Conservation (phyloP, 2,797 vertebrate species). For the Naso thynnoides region DNA sequence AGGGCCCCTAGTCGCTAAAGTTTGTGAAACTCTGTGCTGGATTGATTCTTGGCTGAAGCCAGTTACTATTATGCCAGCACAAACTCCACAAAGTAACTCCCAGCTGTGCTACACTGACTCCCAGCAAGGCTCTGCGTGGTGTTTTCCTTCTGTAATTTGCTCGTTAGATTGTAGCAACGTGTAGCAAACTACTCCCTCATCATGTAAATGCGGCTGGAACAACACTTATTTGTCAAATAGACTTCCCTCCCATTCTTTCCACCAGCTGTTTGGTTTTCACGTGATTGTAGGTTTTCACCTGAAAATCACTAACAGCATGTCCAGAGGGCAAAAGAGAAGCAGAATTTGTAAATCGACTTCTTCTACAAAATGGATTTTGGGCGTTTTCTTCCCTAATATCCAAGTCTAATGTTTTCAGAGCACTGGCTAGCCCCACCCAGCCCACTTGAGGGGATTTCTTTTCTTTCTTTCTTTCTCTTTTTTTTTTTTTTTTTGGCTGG, state of each 20-base stretch:
- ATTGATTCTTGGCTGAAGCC: not conserved
- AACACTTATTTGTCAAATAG: not conserved
- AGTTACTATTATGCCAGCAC: not conserved
- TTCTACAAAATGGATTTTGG: conserved; percentile 1
- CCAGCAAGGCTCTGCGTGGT: too few species aligned
- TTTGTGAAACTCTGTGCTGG: too few species aligned
- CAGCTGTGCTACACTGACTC: not conserved
- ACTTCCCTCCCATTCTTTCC: not conserved
- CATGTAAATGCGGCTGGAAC: not conserved
- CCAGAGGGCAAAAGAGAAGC: not conserved
- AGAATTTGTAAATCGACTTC: conserved; percentile 3
- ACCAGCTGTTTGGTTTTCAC: not conserved
- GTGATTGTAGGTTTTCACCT: not conserved
- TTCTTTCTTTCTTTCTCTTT: too few species aligned
- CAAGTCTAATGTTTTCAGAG: conserved; percentile 62
- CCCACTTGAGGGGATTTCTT: conserved; percentile 48
- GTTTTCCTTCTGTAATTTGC: not conserved
- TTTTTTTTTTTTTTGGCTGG: conserved; percentile 60
- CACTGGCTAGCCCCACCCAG: conserved; percentile 55
- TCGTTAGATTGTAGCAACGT: not conserved
- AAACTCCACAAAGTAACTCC: not conserved
- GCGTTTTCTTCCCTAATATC: conserved; percentile 52
- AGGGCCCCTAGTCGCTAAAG: too few species aligned
- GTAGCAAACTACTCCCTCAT: not conserved
- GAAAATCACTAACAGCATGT: not conserved